A percentile compares a stretch with the other conserved stretches of the same genome.
phyloP scores from a whole-genome alignment of 2,797 vertebrate species.

The Cyclopterus lumpus region DNA sequence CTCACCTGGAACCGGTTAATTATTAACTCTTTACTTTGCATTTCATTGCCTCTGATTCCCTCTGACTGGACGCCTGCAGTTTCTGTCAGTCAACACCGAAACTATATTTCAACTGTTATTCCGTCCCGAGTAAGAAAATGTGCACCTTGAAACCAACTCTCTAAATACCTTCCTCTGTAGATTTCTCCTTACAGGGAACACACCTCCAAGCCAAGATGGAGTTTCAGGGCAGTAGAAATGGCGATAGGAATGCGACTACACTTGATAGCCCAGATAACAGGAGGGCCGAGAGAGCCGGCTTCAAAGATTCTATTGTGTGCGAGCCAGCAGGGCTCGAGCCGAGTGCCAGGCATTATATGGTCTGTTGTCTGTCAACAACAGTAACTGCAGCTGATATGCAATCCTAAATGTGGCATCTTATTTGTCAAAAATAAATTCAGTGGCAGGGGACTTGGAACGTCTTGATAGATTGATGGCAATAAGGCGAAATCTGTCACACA shows the following conservation, averaged over 20 bases:
- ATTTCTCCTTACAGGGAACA: slow-evolving; percentile 44
- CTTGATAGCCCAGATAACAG: slow-evolving; percentile 86
- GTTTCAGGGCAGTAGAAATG: slow-evolving; percentile 78
- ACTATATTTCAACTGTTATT: not conserved
- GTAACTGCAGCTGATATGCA: slow-evolving; percentile 58
- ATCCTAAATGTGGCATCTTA: slow-evolving; percentile 52
- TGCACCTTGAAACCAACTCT: not conserved
- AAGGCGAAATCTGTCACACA: not conserved
- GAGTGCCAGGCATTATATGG: slow-evolving; percentile 55
- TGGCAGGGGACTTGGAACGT: not conserved
- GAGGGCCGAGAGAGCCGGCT: slow-evolving; percentile 71
- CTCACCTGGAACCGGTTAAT: slow-evolving; percentile 52
- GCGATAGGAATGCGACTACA: slow-evolving; percentile 83
- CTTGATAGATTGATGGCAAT: not conserved
- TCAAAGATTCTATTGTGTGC: slow-evolving; percentile 81
- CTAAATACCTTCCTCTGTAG: slow-evolving; percentile 18
- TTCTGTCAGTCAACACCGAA: not conserved
- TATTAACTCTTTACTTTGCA: slow-evolving; percentile 42
- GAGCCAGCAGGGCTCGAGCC: slow-evolving; percentile 66
- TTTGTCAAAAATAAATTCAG: slow-evolving; percentile 15
- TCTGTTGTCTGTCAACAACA: slow-evolving; percentile 72
- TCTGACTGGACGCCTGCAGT: not conserved
- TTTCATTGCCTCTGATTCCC: slow-evolving; percentile 6
- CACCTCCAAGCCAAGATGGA: slow-evolving; percentile 59
- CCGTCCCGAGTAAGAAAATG: not conserved